Evolutionary conservation across 2,113 vertebrate genomes (phyloP), one percentile per base, ranked within the genome.

Genomic region (Manacus vitellinus): DNA sequence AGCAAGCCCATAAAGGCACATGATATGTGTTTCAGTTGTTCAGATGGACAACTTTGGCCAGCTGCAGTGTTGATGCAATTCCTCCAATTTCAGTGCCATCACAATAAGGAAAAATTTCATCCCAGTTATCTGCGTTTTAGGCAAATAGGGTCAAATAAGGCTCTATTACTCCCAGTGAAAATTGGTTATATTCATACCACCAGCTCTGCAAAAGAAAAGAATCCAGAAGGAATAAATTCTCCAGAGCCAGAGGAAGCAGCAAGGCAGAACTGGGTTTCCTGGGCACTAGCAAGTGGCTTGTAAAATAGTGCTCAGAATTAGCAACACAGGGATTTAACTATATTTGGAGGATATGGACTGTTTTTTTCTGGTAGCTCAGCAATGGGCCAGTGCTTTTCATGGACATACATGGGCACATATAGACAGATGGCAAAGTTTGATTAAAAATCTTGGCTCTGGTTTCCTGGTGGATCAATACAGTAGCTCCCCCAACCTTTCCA

Each of bases 11-110:
- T 67, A 43, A 67, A 59, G 33, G 56, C 9, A 75, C 4, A 10
- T 3, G 12, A 37, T 27, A 3, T 1, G 6, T 5, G 0, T 56
- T 81, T 56, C 51, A 13, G 0, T 43, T 43, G 19, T 35, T 25
- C 28, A 85, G 10, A 1, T 55, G 28, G 41, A 35, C 4, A 55
- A 17, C 44, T 17, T 24, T 3, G 19, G 12, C 43, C 33, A 72
- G 8, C 35, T 39, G 44, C 46, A 66, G 11, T 5, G 20, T 12
- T 73, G 62, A 31, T 37, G 14, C 8, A 49, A 44, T 30, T 66
- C 46, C 39, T 18, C 9, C 20, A 27, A 0, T 68, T 91, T 68
- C 47, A 52, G 33, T 56, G 30, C n/a, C 20, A n/a, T 44, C 47
- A 30, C 14, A 19, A 2, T 18, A 67, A 49, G 44, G 37, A 24